phyloP scores from a whole-genome alignment of 2,888 invertebrate species.

The Andricus quercusramuli region DNA sequence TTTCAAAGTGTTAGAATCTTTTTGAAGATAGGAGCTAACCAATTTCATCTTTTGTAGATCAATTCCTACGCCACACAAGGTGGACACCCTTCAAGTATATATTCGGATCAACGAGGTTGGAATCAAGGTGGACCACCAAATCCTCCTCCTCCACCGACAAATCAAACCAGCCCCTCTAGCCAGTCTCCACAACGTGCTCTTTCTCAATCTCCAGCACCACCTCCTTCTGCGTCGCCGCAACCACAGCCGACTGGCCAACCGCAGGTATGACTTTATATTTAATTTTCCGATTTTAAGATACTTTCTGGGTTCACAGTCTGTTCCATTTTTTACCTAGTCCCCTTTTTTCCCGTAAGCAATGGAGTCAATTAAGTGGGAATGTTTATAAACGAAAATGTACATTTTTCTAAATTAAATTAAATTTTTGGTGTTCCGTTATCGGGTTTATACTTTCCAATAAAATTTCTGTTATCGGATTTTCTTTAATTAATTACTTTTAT shows the following conservation, averaged over 20 bases:
- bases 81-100: slow-evolving; percentile 73
- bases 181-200: slow-evolving; percentile 76
- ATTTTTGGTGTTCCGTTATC: no score
- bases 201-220: slow-evolving; percentile 77
- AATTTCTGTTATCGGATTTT: no score
- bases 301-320: neutral
- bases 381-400: no score
- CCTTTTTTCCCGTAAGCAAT: no score
- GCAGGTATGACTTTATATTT: slow-evolving; percentile 61
- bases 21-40: neutral
- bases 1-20: neutral
- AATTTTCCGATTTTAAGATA: neutral
- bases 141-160: slow-evolving; percentile 71
- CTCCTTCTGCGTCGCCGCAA: slow-evolving; percentile 76
- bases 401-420: no score
- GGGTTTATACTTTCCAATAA: no score
- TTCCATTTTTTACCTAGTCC: no score
- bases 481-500: no score
- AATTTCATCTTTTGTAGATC: slow-evolving; percentile 60
- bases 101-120: slow-evolving; percentile 76
- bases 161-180: slow-evolving; percentile 74
- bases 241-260: slow-evolving; percentile 72
- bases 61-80: slow-evolving; percentile 74
- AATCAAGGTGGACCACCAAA: slow-evolving; percentile 74
- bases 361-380: no score